These are phyloP conservation scores for Nesospiza acunhae DNA, from an alignment of 2,113 vertebrate species.

Conservation along the genomic window DNA sequence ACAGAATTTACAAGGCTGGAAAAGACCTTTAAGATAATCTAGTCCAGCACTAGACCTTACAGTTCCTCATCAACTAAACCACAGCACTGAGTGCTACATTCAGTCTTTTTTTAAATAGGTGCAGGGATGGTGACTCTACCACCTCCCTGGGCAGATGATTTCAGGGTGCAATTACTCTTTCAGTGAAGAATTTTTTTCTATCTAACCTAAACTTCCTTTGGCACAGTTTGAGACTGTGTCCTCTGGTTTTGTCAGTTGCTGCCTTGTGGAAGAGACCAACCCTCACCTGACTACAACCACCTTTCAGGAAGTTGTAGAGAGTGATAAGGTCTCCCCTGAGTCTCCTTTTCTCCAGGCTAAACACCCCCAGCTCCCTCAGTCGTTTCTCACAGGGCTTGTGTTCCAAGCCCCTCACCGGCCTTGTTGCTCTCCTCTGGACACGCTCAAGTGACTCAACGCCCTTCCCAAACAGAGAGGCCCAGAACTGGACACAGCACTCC, in stretches of 20 bases:
- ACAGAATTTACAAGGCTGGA: background rate
- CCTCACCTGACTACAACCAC: accelerated
- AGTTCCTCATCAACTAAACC: background rate
- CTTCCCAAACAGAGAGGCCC: too few species aligned
- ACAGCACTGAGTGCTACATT: background rate
- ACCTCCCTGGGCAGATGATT: background rate
- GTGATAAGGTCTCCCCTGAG: background rate
- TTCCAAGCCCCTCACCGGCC: background rate
- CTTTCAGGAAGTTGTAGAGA: background rate
- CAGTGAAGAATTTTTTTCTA: background rate
- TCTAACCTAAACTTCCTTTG: background rate
- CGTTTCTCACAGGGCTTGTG: accelerated
- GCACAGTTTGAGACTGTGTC: background rate
- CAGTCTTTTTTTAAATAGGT: background rate
- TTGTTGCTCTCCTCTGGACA: too few species aligned
- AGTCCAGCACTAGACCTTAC: background rate
- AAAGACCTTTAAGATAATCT: background rate
- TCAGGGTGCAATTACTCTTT: background rate
- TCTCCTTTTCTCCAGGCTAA: background rate
- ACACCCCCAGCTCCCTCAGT: background rate
- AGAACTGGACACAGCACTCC: too few species aligned
- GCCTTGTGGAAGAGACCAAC: too few species aligned
- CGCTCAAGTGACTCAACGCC: too few species aligned
- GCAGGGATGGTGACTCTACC: background rate
- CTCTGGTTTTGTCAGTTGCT: background rate